phyloP scores from a whole-genome alignment of 2,888 invertebrate genomes.

The Acleris sparsana region DNA sequence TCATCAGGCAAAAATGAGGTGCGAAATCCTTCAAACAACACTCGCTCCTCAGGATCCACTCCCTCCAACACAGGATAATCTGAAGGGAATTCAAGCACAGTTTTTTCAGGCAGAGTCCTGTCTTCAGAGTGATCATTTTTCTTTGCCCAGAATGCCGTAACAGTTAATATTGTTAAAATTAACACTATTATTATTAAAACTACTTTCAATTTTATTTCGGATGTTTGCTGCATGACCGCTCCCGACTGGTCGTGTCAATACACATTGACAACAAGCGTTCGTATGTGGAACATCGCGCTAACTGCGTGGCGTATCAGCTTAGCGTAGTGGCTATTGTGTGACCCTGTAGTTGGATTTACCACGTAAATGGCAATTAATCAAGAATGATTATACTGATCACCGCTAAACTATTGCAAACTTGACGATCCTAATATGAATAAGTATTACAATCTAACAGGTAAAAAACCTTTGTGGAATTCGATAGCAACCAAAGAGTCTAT shows the following conservation, averaged over 20 bases:
- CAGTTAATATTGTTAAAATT: constrained; percentile 48
- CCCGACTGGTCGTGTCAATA: constrained; percentile 63
- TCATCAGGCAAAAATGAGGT: constrained; percentile 85
- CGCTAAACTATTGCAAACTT: constrained; percentile 7
- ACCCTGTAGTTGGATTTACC: constrained; percentile 54
- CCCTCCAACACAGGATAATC: constrained; percentile 66
- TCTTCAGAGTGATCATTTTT: constrained; percentile 57
- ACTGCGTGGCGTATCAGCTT: constrained; percentile 44
- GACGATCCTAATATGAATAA: neutral
- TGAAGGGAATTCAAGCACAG: constrained; percentile 54
- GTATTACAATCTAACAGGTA: neutral
- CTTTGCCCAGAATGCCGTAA: constrained; percentile 57
- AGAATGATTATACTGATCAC: constrained; percentile 9
- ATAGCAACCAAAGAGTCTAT: neutral
- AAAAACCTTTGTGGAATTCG: no score
- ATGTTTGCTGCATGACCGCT: constrained; percentile 75
- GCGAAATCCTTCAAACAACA: constrained; percentile 84
- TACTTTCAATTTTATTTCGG: constrained; percentile 53
- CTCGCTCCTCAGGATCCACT: constrained; percentile 81
- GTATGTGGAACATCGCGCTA: constrained; percentile 59
- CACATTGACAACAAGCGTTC: constrained; percentile 49
- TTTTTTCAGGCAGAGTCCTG: constrained; percentile 52
- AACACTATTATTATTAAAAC: constrained; percentile 57
- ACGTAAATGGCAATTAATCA: constrained; percentile 49
- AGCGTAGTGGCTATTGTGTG: constrained; percentile 55